These are phyloP conservation scores for Alsophila aescularia DNA, from an alignment of 2,888 invertebrate species.

Conservation along the genomic window DNA sequence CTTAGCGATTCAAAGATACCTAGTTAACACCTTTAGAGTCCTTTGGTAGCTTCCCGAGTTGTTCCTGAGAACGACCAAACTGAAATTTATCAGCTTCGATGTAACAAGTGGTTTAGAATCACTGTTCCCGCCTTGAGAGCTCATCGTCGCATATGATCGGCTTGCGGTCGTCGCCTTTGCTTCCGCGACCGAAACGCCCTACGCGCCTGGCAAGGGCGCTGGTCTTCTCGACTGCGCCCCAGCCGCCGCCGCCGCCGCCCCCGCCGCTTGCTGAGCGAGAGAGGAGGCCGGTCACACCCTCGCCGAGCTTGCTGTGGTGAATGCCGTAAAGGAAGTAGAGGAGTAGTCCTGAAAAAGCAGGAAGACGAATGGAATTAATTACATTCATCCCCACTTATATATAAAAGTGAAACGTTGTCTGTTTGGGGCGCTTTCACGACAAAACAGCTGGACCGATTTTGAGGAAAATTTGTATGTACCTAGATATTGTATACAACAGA, in stretches of 20 bases:
- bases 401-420: too few species aligned
- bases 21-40: too few species aligned
- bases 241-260: conserved; percentile 63
- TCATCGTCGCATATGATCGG: conserved; percentile 79
- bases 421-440: too few species aligned
- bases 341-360: conserved; percentile 86
- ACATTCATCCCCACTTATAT: too few species aligned
- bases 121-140: conserved; percentile 70
- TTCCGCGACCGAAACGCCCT: conserved; percentile 66
- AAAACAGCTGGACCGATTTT: too few species aligned
- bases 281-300: conserved; percentile 75
- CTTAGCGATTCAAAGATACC: too few species aligned
- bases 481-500: too few species aligned
- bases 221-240: conserved; percentile 80
- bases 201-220: conserved; percentile 70
- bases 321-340: conserved; percentile 94
- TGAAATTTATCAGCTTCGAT: too few species aligned
- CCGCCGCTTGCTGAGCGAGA: conserved; percentile 70
- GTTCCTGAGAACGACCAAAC: too few species aligned
- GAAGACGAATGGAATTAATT: too few species aligned
- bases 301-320: conserved; percentile 92
- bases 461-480: too few species aligned
- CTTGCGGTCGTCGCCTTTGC: conserved; percentile 73
- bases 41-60: too few species aligned
- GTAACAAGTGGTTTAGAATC: conserved; percentile 51